These are phyloP conservation scores for Syrista parreyssii DNA, from an alignment of 2,888 invertebrate species.

Conservation along the genomic window DNA sequence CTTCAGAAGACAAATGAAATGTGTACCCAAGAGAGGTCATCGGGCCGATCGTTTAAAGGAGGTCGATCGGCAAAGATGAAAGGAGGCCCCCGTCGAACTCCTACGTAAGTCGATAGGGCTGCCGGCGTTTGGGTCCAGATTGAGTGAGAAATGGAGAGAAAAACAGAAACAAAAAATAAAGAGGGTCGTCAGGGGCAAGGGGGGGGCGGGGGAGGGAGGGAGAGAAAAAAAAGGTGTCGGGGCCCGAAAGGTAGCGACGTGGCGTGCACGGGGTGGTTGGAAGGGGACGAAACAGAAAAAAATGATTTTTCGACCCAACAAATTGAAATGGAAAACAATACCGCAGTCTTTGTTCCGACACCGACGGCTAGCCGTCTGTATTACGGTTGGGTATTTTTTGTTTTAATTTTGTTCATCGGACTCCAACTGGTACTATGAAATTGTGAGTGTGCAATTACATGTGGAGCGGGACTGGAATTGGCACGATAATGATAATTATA, in stretches of 20 bases:
- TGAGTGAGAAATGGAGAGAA: not conserved
- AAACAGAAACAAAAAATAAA: not conserved
- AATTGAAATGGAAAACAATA: not conserved
- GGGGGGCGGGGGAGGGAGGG: slow-evolving; percentile 8
- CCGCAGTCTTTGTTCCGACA: not conserved
- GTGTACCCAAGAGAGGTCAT: slow-evolving; percentile 44
- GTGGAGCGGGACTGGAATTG: not conserved
- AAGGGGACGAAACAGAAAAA: not conserved
- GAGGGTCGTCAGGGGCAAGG: slow-evolving; percentile 1
- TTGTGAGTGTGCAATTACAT: not conserved
- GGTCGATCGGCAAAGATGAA: slow-evolving; percentile 54
- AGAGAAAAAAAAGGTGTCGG: slow-evolving; percentile 13
- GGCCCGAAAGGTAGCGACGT: slow-evolving; percentile 11
- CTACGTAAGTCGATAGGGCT: slow-evolving; percentile 8
- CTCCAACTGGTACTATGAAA: not conserved
- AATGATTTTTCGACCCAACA: not conserved
- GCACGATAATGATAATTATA: not conserved
- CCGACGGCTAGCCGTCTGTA: not conserved
- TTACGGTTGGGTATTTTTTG: not conserved
- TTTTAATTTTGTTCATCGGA: not conserved
- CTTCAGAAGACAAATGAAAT: slow-evolving; percentile 51
- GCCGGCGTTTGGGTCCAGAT: slow-evolving; percentile 5
- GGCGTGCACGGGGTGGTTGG: slow-evolving; percentile 8
- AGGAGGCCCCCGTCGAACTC: slow-evolving; percentile 23
- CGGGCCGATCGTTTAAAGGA: slow-evolving; percentile 43